phyloP scores from a whole-genome alignment of 2,113 vertebrate species.

The Xiphophorus couchianus region DNA sequence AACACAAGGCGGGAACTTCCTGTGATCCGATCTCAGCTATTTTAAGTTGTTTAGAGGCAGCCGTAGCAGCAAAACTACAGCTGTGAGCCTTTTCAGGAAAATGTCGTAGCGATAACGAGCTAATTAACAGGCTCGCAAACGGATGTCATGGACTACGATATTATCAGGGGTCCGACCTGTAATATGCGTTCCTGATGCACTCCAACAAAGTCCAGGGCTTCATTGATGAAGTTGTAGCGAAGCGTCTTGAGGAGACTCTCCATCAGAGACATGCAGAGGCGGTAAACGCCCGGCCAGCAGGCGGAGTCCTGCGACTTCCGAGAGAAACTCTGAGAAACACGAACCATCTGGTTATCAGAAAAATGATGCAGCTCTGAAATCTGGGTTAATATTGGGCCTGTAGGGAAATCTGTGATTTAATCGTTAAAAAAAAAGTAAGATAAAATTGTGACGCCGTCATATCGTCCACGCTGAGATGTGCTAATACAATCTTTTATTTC shows the following conservation, averaged over 20 bases:
- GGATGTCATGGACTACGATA: too few relatives aligned
- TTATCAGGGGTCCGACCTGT: conserved; percentile 80
- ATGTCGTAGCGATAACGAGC: not conserved
- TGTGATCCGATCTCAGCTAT: not conserved
- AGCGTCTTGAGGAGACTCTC: conserved; percentile 94
- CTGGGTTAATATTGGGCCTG: too few relatives aligned
- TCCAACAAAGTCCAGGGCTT: conserved; percentile 94
- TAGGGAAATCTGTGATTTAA: too few relatives aligned
- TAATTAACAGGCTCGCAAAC: too few relatives aligned
- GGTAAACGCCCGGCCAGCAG: conserved; percentile 94
- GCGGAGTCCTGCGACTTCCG: conserved; percentile 90
- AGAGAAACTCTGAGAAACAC: conserved; percentile 80
- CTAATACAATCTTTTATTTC: too few relatives aligned
- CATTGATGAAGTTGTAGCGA: conserved; percentile 94
- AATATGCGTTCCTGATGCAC: conserved; percentile 97
- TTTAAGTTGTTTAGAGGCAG: not conserved
- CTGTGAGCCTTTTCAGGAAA: not conserved
- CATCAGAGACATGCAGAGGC: conserved; percentile 94
- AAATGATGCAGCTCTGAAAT: not conserved
- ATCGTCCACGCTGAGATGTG: too few relatives aligned
- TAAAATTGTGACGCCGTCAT: too few relatives aligned
- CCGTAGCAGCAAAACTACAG: not conserved
- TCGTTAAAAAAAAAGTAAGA: too few relatives aligned
- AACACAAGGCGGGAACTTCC: too few relatives aligned
- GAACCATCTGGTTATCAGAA: not conserved